A percentile compares a stretch with the other conserved stretches of the same genome.
Evolutionary conservation across 1,140 invertebrate genomes (phyloP).

Genomic region (Oscheius sp.): DNA sequence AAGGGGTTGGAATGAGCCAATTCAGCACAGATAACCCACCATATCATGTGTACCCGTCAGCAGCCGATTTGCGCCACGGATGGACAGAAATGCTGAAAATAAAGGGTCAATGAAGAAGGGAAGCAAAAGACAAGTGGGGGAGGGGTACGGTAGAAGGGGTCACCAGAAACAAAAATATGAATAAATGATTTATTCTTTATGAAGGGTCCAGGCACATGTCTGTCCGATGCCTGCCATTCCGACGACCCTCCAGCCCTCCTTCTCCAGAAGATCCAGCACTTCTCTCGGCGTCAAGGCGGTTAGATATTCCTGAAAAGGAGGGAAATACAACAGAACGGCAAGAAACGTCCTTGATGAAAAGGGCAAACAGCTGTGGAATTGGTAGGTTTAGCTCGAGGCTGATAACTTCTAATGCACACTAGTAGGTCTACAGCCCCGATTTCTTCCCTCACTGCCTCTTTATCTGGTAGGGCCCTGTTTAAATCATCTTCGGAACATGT

Average conservation of each 20-base stretch:
- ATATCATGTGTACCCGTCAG: background rate
- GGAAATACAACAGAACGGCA: too few species aligned
- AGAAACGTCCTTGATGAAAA: too few species aligned
- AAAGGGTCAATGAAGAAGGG: background rate
- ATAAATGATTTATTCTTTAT: slow-evolving; percentile 10
- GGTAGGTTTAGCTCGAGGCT: too few species aligned
- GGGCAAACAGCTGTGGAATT: too few species aligned
- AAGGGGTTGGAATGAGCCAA: background rate
- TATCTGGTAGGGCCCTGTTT: background rate
- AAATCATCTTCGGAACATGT: background rate
- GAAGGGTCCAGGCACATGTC: slow-evolving; percentile 32
- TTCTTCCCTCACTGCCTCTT: background rate
- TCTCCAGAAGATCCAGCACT: slow-evolving; percentile 24
- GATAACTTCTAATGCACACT: too few species aligned
- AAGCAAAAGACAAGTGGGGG: too few species aligned
- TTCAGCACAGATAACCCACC: background rate
- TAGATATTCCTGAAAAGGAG: slow-evolving; percentile 24
- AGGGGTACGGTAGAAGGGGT: too few species aligned
- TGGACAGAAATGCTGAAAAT: background rate
- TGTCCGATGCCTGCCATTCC: slow-evolving; percentile 33
- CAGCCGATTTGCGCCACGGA: background rate
- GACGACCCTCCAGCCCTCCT: slow-evolving; percentile 24
- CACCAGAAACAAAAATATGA: background rate
- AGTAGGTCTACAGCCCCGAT: too few species aligned
- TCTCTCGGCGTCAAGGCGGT: slow-evolving; percentile 8